Conservation (phyloP, 1,140 invertebrate genomes). For the Diuraphis noxia region DNA sequence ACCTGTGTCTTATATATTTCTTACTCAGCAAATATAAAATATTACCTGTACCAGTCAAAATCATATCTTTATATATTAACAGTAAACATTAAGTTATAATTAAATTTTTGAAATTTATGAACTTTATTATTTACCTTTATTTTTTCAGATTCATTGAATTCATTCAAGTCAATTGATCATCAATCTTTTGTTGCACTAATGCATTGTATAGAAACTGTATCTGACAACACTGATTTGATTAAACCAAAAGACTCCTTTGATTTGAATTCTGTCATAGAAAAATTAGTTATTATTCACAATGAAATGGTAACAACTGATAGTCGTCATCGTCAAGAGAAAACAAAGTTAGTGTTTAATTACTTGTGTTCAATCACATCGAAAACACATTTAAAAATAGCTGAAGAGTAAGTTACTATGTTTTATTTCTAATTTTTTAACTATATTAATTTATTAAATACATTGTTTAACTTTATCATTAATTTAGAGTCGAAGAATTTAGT, state of each 20-base stretch:
- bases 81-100: background rate
- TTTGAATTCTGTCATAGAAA: slow-evolving; percentile 30
- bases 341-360: slow-evolving; percentile 23
- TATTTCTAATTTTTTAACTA: background rate
- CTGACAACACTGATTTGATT: background rate
- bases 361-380: slow-evolving; percentile 45
- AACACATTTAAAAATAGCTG: slow-evolving; percentile 38
- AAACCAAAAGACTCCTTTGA: slow-evolving; percentile 12
- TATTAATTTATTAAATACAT: background rate
- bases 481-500: slow-evolving; percentile 40
- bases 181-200: slow-evolving; percentile 20
- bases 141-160: slow-evolving; percentile 34
- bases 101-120: background rate
- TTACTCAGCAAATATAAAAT: slow-evolving; percentile 38
- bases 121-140: background rate
- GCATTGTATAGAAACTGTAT: slow-evolving; percentile 13
- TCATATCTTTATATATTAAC: slow-evolving; percentile 34
- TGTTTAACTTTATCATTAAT: background rate
- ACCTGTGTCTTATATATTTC: slow-evolving; percentile 27
- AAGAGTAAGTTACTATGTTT: background rate
- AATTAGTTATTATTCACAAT: slow-evolving; percentile 47
- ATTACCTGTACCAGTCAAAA: slow-evolving; percentile 36
- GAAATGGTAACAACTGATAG: slow-evolving; percentile 1
- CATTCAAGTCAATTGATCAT: slow-evolving; percentile 18
- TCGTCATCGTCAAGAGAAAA: slow-evolving; percentile 42